Evolutionary conservation across 2,888 invertebrate species (phyloP).

Genomic region (Conus canariensis): DNA sequence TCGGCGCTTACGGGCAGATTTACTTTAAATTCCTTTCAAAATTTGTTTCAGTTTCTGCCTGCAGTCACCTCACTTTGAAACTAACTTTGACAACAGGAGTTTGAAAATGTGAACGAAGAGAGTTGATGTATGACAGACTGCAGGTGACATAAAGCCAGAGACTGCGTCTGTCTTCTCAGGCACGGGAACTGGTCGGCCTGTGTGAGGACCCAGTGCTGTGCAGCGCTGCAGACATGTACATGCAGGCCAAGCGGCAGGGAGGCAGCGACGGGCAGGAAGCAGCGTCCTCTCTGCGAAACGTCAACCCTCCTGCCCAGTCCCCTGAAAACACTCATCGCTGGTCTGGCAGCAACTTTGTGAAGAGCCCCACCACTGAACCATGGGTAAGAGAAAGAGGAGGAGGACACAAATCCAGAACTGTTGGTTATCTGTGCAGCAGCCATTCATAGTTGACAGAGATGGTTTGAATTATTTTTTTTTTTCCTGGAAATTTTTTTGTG

Average conservation of each 20-base stretch:
- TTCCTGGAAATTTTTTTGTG: too few relatives aligned
- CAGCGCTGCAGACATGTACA: slow-evolving; percentile 90
- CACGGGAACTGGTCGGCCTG: slow-evolving; percentile 87
- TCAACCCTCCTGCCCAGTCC: slow-evolving; percentile 34
- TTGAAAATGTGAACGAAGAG: too few relatives aligned
- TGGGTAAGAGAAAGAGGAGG: slow-evolving; percentile 80
- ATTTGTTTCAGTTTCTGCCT: too few relatives aligned
- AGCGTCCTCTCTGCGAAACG: slow-evolving; percentile 50
- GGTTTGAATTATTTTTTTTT: too few relatives aligned
- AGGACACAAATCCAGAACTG: not conserved
- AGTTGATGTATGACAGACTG: too few relatives aligned
- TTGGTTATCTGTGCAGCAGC: too few relatives aligned
- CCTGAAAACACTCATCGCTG: slow-evolving; percentile 56
- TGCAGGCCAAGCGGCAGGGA: slow-evolving; percentile 74
- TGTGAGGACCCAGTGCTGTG: slow-evolving; percentile 93
- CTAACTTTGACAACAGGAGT: too few relatives aligned
- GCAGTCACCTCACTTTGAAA: too few relatives aligned
- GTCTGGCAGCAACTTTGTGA: slow-evolving; percentile 74
- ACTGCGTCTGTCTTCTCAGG: slow-evolving; percentile 77
- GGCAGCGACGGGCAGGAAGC: slow-evolving; percentile 32
- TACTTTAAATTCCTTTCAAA: too few relatives aligned
- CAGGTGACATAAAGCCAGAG: too few relatives aligned
- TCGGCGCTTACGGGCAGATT: too few relatives aligned
- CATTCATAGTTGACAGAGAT: too few relatives aligned
- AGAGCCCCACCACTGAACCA: slow-evolving; percentile 82